A percentile compares a stretch with the other conserved stretches of the same genome.
phyloP scores from a whole-genome alignment of 2,113 vertebrate genomes.

The Hiodon tergisus region DNA sequence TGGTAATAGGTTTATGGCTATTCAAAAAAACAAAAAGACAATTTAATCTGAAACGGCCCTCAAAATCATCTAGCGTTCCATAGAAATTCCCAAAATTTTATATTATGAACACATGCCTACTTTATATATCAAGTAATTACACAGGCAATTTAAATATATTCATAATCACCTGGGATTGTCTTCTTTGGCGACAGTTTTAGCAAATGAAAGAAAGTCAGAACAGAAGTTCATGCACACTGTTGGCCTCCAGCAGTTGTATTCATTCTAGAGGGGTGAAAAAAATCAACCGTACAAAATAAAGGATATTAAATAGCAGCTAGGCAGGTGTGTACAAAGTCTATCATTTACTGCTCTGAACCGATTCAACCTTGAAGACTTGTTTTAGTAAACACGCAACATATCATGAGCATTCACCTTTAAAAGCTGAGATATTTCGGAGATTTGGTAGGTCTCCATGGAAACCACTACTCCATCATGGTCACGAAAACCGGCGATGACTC shows the following conservation, averaged over 20 bases:
- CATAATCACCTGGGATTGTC: constrained; percentile 71
- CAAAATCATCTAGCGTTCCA: not conserved
- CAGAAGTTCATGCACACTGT: constrained; percentile 91
- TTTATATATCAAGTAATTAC: not conserved
- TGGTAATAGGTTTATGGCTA: too few relatives aligned
- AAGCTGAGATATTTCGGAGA: constrained; percentile 76
- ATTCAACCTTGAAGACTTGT: not conserved
- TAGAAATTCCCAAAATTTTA: too few relatives aligned
- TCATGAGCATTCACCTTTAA: constrained; percentile 64
- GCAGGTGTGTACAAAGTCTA: not conserved
- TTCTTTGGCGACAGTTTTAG: constrained; percentile 63
- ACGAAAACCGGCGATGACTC: constrained; percentile 77
- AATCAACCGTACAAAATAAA: too few relatives aligned
- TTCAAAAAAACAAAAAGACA: too few relatives aligned
- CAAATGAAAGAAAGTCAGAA: constrained; percentile 75
- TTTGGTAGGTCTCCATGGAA: constrained; percentile 69
- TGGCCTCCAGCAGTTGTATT: constrained; percentile 79
- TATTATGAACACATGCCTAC: not conserved
- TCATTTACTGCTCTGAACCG: not conserved
- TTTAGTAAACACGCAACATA: too few relatives aligned
- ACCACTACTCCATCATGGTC: constrained; percentile 71
- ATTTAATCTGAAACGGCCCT: not conserved
- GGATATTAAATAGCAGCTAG: not conserved
- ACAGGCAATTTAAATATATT: not conserved
- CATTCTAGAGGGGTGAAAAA: constrained; percentile 54